A percentile compares a stretch with the other conserved stretches of the same genome.
Conservation (phyloP, 2,113 vertebrate genomes). For the Chinchilla lanigera region DNA sequence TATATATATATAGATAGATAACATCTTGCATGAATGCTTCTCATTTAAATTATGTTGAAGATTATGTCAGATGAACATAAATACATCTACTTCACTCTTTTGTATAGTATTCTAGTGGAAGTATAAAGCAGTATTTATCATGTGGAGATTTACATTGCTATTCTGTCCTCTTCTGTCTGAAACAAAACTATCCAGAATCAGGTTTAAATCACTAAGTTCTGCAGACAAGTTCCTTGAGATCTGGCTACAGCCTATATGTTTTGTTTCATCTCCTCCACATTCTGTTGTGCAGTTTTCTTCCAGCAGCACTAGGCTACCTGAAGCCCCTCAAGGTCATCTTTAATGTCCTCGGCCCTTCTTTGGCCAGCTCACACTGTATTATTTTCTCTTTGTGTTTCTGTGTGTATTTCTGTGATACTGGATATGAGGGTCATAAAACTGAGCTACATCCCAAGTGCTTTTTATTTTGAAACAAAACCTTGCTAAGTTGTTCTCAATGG, state of each 20-base stretch:
- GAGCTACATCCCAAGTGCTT: neutral
- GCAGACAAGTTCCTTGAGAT: neutral
- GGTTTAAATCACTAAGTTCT: neutral
- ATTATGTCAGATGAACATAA: neutral
- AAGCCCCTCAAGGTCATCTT: neutral
- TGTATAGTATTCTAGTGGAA: neutral
- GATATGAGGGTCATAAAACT: neutral
- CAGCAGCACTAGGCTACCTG: neutral
- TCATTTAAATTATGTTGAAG: neutral
- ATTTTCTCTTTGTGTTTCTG: neutral
- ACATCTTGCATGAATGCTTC: conserved; percentile 28
- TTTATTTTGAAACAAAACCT: neutral
- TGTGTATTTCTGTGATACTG: neutral
- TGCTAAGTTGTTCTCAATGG: neutral
- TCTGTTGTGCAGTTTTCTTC: neutral
- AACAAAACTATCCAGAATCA: conserved; percentile 15
- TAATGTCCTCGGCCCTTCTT: neutral
- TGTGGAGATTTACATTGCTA: neutral
- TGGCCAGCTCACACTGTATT: neutral
- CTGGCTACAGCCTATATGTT: neutral
- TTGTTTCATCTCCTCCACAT: neutral
- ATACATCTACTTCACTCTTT: neutral
- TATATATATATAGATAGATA: neutral
- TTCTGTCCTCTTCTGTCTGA: neutral
- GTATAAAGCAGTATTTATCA: neutral